Conservation (phyloP, 2,888 invertebrate species). For the Ornithoptera priamus region DNA sequence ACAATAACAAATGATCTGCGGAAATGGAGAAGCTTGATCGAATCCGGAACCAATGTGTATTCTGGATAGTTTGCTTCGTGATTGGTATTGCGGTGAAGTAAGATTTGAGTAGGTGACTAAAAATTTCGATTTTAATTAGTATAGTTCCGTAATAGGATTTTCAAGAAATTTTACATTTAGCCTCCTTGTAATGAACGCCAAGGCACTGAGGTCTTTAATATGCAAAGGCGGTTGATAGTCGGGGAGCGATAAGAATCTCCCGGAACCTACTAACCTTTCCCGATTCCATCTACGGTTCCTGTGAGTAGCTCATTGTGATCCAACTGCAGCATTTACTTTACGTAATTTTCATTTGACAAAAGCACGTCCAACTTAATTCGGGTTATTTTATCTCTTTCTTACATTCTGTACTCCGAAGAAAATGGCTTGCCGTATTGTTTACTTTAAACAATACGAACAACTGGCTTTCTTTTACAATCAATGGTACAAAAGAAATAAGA, state of each 20-base stretch:
- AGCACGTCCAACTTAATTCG: constrained; percentile 17
- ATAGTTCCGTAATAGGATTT: constrained; percentile 43
- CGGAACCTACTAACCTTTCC: constrained; percentile 22
- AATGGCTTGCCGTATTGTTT: neutral
- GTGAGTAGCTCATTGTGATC: constrained; percentile 18
- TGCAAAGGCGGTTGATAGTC: constrained; percentile 49
- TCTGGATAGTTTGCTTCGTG: neutral
- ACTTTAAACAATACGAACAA: neutral
- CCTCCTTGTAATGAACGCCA: constrained; percentile 51
- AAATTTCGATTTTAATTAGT: constrained; percentile 53
- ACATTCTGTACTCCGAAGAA: neutral
- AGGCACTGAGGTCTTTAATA: constrained; percentile 49
- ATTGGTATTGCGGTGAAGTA: neutral
- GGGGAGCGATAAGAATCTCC: constrained; percentile 32
- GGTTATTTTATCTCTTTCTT: constrained; percentile 7
- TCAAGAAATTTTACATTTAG: constrained; percentile 44
- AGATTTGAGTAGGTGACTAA: neutral
- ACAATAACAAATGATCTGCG: constrained; percentile 25
- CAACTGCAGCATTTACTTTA: constrained; percentile 8
- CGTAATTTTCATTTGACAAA: constrained; percentile 20
- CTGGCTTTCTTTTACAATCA: neutral
- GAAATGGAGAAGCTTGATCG: constrained; percentile 7
- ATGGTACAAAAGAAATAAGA: neutral
- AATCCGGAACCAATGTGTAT: neutral
- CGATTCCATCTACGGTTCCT: constrained; percentile 20